Conservation (phyloP, 1,140 invertebrate genomes). For the Drosophila kikkawai region DNA sequence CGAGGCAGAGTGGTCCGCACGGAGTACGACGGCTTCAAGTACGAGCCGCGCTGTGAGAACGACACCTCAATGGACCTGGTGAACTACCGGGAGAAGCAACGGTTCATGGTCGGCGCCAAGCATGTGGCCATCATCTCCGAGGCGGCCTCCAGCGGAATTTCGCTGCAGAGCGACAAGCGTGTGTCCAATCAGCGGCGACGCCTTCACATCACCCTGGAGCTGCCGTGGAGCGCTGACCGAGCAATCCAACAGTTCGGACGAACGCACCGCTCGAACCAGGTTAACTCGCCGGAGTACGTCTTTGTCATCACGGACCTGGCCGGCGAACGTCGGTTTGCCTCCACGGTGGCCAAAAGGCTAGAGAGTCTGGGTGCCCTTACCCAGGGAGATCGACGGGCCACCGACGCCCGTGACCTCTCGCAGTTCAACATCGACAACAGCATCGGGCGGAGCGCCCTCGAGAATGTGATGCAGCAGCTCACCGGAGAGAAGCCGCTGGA, state of each 20-base stretch:
- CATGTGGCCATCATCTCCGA: constrained; percentile 99
- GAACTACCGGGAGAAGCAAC: constrained; percentile 94
- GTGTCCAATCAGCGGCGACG: constrained; percentile 95
- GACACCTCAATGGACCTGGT: constrained; percentile 97
- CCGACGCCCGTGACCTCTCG: constrained; percentile 97
- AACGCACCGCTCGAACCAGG: constrained; percentile 91
- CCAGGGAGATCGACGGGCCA: constrained; percentile 98
- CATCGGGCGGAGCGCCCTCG: constrained; percentile 95
- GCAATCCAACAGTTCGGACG: constrained; percentile 99
- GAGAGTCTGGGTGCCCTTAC: constrained; percentile 98
- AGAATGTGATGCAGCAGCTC: constrained; percentile 95
- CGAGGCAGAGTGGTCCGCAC: constrained; percentile 97
- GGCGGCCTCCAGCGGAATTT: constrained; percentile 99
- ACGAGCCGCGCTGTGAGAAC: constrained; percentile 96
- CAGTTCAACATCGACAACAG: constrained; percentile 99
- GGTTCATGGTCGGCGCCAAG: constrained; percentile 99
- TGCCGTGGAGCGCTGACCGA: constrained; percentile 99
- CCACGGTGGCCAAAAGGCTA: constrained; percentile 96
- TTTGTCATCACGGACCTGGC: constrained; percentile 99
- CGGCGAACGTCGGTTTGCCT: constrained; percentile 97
- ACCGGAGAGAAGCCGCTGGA: constrained; percentile 88
- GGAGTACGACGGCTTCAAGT: constrained; percentile 93
- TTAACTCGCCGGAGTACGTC: constrained; percentile 99
- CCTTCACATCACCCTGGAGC: constrained; percentile 98
- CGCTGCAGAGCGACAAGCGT: constrained; percentile 95